Base-by-base conservation (phyloP, 2,797 vertebrate genomes). In the Bradypus variegatus region DNA sequence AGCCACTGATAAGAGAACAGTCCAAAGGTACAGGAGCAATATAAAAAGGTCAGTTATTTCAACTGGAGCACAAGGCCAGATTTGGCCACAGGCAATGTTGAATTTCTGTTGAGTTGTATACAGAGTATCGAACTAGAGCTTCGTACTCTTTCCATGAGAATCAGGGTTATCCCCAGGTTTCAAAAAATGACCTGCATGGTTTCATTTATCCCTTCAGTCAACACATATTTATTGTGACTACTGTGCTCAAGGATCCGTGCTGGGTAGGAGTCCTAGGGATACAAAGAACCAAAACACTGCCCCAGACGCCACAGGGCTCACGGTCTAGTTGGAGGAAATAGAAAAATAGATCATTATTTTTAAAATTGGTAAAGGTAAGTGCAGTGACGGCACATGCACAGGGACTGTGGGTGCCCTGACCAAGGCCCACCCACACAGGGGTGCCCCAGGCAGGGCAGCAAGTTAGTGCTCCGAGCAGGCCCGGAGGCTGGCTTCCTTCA, bases 31-130 rank as follows among this genome's bases (percentile, higher is more conserved):
- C 41, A 41, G 78, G 45, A 48, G 60, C n/a, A 58, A 67, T 15
- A 60, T 13, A 41, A 73, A 73, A 60, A 58, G 14, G 15, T 45
- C 60, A 53, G 58, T 50, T 31, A 53, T 29, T 67, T 79, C 21
- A 55, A 31, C 23, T 27, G 8, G 38, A 73, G 23, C 5, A 27
- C 5, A 18, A 64, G n/a, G 45, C 75, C 60, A 62, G 73, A 45
- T 69, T 76, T 16, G 13, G 58, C 53, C 25, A 14, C 2, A 8
- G 18, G 29, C 3, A 53, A 62, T 33, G 36, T 48, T 69, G 36
- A 53, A 77, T 70, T 70, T 93, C 50, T 86, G n/a, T 73, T 55
- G 67, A 80, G 79, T n/a, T 76, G 29, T 25, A 60, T 25, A 62
- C 58, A 58, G 58, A 23, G 18, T 6, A 9, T 41, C 50, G 36